Conservation (phyloP, 23 tunicate species). For the Diplosoma virens region DNA sequence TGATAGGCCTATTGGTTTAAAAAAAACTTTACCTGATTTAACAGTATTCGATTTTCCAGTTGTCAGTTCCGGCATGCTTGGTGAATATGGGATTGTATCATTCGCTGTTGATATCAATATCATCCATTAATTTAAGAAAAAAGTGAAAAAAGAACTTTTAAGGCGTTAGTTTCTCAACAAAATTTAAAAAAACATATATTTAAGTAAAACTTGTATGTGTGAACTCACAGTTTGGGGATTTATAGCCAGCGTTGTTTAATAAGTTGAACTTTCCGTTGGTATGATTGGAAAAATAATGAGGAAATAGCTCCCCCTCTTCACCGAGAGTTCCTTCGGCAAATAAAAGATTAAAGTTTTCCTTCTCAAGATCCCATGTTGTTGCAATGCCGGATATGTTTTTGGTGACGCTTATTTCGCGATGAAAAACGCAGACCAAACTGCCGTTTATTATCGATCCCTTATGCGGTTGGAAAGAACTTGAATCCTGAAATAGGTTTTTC, state of each 20-base stretch:
- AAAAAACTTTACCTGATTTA: no score
- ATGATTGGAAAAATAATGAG: not conserved
- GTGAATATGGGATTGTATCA: no score
- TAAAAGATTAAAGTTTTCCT: constrained; percentile 4
- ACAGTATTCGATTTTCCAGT: no score
- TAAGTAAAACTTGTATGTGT: not conserved
- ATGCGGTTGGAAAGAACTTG: not conserved
- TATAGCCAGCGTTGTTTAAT: not conserved
- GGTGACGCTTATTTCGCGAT: not conserved
- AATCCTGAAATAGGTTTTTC: not conserved
- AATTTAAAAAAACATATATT: not conserved
- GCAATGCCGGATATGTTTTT: not conserved
- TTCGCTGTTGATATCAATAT: no score
- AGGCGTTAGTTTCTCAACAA: no score
- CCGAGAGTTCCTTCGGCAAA: constrained; percentile 19
- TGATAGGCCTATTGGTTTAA: no score
- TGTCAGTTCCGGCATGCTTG: no score
- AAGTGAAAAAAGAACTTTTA: no score
- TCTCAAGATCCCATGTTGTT: not conserved
- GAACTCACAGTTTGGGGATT: not conserved
- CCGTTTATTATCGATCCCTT: not conserved
- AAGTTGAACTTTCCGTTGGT: not conserved
- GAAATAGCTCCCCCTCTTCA: not conserved
- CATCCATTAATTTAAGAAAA: no score
- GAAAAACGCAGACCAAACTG: not conserved